Percentiles rank a stretch among this genome's conserved stretches.
phyloP scores from a whole-genome alignment of 2,888 invertebrate genomes.

The Hyalella azteca region DNA sequence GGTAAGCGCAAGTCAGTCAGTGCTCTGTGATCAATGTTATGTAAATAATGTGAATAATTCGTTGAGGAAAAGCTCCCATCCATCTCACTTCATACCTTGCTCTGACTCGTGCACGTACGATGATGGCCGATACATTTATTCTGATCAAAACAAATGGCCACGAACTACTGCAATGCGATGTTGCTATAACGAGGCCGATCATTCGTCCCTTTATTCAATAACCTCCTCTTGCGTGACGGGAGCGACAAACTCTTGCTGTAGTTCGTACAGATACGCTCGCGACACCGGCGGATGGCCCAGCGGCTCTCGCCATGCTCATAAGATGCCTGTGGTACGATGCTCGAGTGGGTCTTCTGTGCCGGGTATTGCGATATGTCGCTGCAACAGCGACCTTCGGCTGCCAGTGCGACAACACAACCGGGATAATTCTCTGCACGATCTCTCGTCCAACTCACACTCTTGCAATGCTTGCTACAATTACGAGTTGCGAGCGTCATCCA shows the following conservation, averaged over 20 bases:
- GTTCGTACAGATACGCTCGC: neutral
- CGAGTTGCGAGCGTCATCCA: neutral
- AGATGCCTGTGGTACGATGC: slow-evolving; percentile 12
- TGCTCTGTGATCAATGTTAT: slow-evolving; percentile 30
- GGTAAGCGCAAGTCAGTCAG: slow-evolving; percentile 1
- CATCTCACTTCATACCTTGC: neutral
- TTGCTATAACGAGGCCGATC: neutral
- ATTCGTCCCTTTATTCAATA: neutral
- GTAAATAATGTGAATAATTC: slow-evolving; percentile 29
- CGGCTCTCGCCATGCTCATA: neutral
- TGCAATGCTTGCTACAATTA: slow-evolving; percentile 23
- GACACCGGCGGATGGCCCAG: neutral
- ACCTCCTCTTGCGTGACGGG: neutral
- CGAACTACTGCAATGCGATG: neutral
- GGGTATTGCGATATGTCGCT: slow-evolving; percentile 14
- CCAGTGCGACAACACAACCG: slow-evolving; percentile 7
- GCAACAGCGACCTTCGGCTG: slow-evolving; percentile 14
- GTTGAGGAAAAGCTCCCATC: neutral
- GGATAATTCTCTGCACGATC: slow-evolving; percentile 3
- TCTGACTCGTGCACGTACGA: neutral
- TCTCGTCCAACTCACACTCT: slow-evolving; percentile 8
- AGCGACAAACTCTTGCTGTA: neutral
- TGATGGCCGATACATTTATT: neutral
- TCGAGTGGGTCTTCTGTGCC: slow-evolving; percentile 5
- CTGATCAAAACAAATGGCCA: slow-evolving; percentile 25